These are phyloP conservation scores for Fragariocoptes setiger DNA, from an alignment of 1,140 invertebrate species.

Conservation along the genomic window DNA sequence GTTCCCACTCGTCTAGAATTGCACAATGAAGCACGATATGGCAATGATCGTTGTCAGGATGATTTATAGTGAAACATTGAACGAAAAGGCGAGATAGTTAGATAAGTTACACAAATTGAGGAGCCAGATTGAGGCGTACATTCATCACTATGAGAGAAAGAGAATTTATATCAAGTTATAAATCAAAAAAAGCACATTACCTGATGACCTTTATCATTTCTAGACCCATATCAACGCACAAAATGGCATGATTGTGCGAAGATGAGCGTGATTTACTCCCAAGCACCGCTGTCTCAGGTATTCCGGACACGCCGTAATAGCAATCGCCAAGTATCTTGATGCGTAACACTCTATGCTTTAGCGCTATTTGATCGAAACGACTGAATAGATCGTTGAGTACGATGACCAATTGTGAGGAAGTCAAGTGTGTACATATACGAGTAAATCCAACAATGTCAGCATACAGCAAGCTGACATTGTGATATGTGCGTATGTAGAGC, in stretches of 20 bases:
- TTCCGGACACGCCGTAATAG: slow-evolving; percentile 77
- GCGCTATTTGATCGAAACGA: slow-evolving; percentile 79
- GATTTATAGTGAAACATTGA: too few species aligned
- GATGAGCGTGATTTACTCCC: slow-evolving; percentile 28
- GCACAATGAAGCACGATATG: too few species aligned
- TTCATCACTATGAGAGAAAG: too few species aligned
- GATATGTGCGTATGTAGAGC: slow-evolving; percentile 84
- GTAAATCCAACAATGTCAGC: slow-evolving; percentile 96
- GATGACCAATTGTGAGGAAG: slow-evolving; percentile 69
- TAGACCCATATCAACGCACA: slow-evolving; percentile 81
- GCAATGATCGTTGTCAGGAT: too few species aligned
- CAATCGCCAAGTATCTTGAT: slow-evolving; percentile 85
- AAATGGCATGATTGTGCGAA: slow-evolving; percentile 47
- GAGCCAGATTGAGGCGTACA: too few species aligned
- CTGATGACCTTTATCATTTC: slow-evolving; percentile 85
- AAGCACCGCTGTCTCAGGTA: slow-evolving; percentile 28
- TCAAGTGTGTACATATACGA: slow-evolving; percentile 56
- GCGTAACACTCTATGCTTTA: slow-evolving; percentile 31
- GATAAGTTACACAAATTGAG: too few species aligned
- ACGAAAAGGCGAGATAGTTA: too few species aligned
- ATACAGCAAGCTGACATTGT: slow-evolving; percentile 83
- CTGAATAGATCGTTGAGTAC: slow-evolving; percentile 86
- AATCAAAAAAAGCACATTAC: slow-evolving; percentile 21
- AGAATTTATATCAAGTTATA: too few species aligned
- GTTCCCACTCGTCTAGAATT: too few species aligned